Conservation (phyloP, 2,113 vertebrate genomes). For the Hirundichthys speculiger region DNA sequence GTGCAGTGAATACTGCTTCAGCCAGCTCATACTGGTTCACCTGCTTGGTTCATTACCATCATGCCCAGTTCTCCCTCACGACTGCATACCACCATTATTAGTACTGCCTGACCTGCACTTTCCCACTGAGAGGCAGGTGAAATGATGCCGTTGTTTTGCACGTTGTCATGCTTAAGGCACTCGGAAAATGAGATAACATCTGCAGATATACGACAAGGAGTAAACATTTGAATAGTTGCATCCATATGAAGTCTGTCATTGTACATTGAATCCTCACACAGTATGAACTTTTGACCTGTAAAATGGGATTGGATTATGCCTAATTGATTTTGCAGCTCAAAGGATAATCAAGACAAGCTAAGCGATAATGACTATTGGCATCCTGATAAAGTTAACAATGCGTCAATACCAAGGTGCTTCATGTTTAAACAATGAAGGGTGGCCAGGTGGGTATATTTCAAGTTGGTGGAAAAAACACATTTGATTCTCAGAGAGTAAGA, state of each 20-base stretch:
- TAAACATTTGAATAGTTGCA: not conserved
- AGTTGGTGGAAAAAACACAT: slow-evolving; percentile 5
- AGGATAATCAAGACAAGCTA: slow-evolving; percentile 79
- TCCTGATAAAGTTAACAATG: slow-evolving; percentile 71
- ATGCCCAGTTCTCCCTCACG: slow-evolving; percentile 27
- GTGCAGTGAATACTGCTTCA: slow-evolving; percentile 30
- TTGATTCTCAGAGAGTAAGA: not conserved
- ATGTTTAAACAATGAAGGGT: slow-evolving; percentile 56
- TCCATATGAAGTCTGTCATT: not conserved
- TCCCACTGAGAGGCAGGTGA: slow-evolving; percentile 40
- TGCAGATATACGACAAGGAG: not conserved
- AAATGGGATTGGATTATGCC: slow-evolving; percentile 65
- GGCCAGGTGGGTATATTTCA: slow-evolving; percentile 13
- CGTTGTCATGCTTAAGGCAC: slow-evolving; percentile 27
- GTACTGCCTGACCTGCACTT: slow-evolving; percentile 42
- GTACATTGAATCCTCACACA: slow-evolving; percentile 43
- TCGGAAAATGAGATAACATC: slow-evolving; percentile 21
- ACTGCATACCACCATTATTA: slow-evolving; percentile 50
- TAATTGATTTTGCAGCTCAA: slow-evolving; percentile 73
- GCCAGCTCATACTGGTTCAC: slow-evolving; percentile 25
- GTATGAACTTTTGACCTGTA: slow-evolving; percentile 55
- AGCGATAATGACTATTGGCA: slow-evolving; percentile 76
- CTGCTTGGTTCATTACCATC: slow-evolving; percentile 25
- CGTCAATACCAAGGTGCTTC: slow-evolving; percentile 51
- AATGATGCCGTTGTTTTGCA: slow-evolving; percentile 36